phyloP scores from a whole-genome alignment of 2,888 invertebrate species.

The Meliscaeva auricollis region DNA sequence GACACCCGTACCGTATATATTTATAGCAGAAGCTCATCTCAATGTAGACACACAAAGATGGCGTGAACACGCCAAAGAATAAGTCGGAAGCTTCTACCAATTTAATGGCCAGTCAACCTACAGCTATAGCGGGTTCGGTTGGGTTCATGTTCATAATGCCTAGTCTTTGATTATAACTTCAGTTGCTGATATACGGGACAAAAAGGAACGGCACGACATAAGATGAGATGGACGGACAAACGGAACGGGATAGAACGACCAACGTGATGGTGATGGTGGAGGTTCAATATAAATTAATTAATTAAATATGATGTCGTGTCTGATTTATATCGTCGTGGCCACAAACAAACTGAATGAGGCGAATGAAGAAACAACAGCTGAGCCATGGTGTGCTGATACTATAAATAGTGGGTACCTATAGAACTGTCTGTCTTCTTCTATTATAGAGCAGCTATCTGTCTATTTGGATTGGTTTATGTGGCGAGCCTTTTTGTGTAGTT shows the following conservation, averaged over 20 bases:
- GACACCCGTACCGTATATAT: slow-evolving; percentile 3
- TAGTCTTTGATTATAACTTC: not conserved
- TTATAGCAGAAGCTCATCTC: slow-evolving; percentile 36
- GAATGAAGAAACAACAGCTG: slow-evolving; percentile 43
- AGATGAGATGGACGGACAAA: no score
- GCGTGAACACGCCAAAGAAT: slow-evolving; percentile 38
- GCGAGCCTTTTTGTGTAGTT: slow-evolving; percentile 27
- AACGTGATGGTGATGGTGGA: slow-evolving; percentile 9
- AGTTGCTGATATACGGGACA: not conserved
- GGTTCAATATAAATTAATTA: slow-evolving; percentile 67
- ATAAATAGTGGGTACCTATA: no score
- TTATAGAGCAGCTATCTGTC: no score
- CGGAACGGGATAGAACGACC: not conserved
- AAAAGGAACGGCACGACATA: no score
- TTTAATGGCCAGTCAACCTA: slow-evolving; percentile 32
- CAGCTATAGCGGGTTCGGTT: slow-evolving; percentile 23
- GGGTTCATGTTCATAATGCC: slow-evolving; percentile 46
- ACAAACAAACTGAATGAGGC: slow-evolving; percentile 46
- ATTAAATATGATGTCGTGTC: slow-evolving; percentile 75
- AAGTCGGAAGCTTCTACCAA: slow-evolving; percentile 39
- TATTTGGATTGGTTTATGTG: slow-evolving; percentile 30
- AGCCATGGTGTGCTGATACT: not conserved
- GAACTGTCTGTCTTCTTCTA: no score
- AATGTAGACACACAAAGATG: slow-evolving; percentile 1
- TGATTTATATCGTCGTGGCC: slow-evolving; percentile 67